Percentiles rank a stretch among this genome's conserved stretches.
phyloP scores from a whole-genome alignment of 2,888 invertebrate genomes.

The Eupithecia abbreviata region DNA sequence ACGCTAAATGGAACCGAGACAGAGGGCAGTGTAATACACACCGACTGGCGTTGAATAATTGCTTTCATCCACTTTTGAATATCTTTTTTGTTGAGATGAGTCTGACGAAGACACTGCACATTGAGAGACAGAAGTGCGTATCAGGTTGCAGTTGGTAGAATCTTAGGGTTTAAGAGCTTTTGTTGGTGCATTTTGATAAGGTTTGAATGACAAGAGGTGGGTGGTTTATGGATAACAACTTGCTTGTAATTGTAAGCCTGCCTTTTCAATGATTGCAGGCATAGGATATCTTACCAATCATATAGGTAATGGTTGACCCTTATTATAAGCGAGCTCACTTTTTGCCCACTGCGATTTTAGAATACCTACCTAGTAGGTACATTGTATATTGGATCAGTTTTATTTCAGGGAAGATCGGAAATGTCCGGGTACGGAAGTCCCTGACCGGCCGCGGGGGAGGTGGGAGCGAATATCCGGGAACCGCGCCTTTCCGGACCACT shows the following conservation, averaged over 20 bases:
- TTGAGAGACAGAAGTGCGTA: conserved; percentile 11
- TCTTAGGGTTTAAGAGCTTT: neutral
- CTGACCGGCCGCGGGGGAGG: conserved; percentile 60
- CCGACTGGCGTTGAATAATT: conserved; percentile 64
- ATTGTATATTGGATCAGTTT: conserved; percentile 26
- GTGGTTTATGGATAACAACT: neutral
- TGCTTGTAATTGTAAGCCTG: neutral
- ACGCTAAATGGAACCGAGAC: conserved; percentile 78
- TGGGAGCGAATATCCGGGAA: conserved; percentile 57
- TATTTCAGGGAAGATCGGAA: conserved; percentile 50
- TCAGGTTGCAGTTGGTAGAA: conserved; percentile 14
- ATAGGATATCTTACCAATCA: neutral
- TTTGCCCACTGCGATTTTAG: neutral
- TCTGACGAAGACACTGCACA: conserved; percentile 25
- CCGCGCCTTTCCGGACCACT: conserved; percentile 64
- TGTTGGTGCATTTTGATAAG: neutral
- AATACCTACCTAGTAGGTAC: neutral
- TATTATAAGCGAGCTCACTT: neutral
- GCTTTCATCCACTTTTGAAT: conserved; percentile 62
- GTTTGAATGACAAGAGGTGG: neutral
- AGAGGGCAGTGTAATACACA: conserved; percentile 71
- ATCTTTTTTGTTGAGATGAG: conserved; percentile 48
- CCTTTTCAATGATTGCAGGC: neutral
- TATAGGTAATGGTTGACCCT: neutral
- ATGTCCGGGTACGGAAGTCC: conserved; percentile 64